Evolutionary conservation across 2,797 vertebrate genomes (phyloP), one percentile per base, ranked within the genome.

Genomic region (Sebastes elongatus): DNA sequence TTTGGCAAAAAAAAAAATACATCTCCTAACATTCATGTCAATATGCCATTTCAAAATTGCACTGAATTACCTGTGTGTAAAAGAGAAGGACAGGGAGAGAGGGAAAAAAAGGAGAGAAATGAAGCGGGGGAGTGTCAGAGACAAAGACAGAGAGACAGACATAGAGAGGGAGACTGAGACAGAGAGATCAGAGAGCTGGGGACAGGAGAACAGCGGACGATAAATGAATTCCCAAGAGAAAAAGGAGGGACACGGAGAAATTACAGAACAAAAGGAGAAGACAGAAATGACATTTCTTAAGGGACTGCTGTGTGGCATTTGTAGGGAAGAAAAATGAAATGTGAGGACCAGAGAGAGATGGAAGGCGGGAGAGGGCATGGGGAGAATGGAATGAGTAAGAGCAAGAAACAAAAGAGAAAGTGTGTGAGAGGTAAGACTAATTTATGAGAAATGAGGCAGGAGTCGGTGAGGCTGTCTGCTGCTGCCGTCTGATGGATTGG

Each of bases 281-380:
- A 93, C 92, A 93, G 92, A 94, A 94, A 95, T 93, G 93, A 94
- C 92, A 93, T 94, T 94, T 93, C 92, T 94, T 94, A 90, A 93
- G 92, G 92, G 92, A 94, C 90, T 91, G 93, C 91, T 92, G 92
- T 92, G 91, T 93, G 93, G 93, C 94, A 94, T 94, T 94, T 95
- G 92, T 92, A 82, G 91, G 18, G 92, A 88, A 91, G 90, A 94
- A 93, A 94, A 94, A 94, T 92, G 89, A 93, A 93, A 94, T 94
- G 93, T 89, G 92, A 94, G 90, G 91, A 91, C 89, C 88, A 89
- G 92, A 82, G 92, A 92, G 93, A 94, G 91, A 93, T 89, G 89
- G 92, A 87, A 92, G 90, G 93, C 85, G 74, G 87, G 89, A 87
- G 93, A 91, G 92, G 89, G 91, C 89, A 91, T 89, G 93, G 74